Percentiles rank a stretch among this genome's conserved stretches.
These are phyloP conservation scores for Papilio elwesi DNA, from an alignment of 2,888 invertebrate genomes.

Conservation along the genomic window DNA sequence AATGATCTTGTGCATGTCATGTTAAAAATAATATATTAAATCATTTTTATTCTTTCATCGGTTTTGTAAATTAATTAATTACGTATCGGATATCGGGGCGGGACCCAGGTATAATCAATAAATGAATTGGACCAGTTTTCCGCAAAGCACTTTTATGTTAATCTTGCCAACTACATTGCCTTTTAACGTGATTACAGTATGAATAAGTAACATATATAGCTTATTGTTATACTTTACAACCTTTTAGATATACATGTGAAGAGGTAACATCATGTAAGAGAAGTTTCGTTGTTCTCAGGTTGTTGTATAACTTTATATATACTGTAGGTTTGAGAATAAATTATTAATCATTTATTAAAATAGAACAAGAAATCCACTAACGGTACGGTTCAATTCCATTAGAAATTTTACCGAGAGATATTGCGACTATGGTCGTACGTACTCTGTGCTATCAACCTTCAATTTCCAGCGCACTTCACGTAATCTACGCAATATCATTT, in stretches of 20 bases:
- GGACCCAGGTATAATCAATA: not conserved
- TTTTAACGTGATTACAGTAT: no score
- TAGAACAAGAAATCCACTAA: not conserved
- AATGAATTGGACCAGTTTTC: not conserved
- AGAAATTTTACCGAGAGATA: not conserved
- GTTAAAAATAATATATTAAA: no score
- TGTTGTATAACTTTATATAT: not conserved
- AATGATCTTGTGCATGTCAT: no score
- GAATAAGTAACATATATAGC: no score
- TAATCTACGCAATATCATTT: constrained; percentile 5
- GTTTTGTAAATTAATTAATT: no score
- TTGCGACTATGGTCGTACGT: no score
- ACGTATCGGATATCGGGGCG: not conserved
- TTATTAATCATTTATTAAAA: no score
- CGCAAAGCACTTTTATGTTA: not conserved
- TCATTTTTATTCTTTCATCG: no score
- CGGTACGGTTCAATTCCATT: not conserved
- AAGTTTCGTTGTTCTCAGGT: not conserved
- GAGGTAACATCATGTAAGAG: not conserved
- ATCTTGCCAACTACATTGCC: not conserved
- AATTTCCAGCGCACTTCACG: not conserved
- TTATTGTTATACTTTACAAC: not conserved
- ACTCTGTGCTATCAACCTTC: not conserved
- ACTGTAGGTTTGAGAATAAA: not conserved
- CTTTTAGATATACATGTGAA: not conserved